Conservation (phyloP, 2,797 vertebrate species). For the Notoglanidium macrostoma region DNA sequence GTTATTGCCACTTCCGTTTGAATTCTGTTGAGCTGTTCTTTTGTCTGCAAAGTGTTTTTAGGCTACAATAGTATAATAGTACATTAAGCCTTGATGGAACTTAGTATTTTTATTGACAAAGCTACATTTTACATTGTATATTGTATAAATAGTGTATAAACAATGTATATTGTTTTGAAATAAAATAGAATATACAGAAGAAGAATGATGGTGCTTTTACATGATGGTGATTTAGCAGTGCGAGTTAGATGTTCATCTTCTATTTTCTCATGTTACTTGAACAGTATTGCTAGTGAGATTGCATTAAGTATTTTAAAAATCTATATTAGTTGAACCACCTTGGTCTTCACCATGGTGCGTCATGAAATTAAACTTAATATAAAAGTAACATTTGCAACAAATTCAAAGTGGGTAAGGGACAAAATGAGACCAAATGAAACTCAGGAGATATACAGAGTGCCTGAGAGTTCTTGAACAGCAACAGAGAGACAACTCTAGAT, state of each 20-base stretch:
- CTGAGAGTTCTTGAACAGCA: conserved; percentile 34
- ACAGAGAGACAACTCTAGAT: conserved; percentile 55
- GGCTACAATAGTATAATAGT: neutral
- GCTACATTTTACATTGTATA: neutral
- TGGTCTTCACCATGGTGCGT: neutral
- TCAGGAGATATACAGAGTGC: conserved; percentile 19
- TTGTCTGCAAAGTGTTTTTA: conserved; percentile 8
- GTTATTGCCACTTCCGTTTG: neutral
- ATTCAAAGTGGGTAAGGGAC: neutral
- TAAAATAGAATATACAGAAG: neutral
- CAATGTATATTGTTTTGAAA: neutral
- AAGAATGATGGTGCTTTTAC: neutral
- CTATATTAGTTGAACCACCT: neutral
- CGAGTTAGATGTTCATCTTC: neutral
- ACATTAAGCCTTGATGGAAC: neutral
- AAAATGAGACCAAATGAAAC: conserved; percentile 25
- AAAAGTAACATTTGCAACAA: neutral
- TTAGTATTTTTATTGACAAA: neutral
- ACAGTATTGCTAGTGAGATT: neutral
- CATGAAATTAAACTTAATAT: neutral
- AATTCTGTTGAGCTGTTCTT: conserved; percentile 6
- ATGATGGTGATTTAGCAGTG: neutral
- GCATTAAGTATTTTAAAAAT: neutral
- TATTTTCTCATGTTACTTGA: neutral
- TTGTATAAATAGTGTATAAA: no score